phyloP scores from a whole-genome alignment of 2,797 vertebrate genomes.

The Protonibea diacanthus region DNA sequence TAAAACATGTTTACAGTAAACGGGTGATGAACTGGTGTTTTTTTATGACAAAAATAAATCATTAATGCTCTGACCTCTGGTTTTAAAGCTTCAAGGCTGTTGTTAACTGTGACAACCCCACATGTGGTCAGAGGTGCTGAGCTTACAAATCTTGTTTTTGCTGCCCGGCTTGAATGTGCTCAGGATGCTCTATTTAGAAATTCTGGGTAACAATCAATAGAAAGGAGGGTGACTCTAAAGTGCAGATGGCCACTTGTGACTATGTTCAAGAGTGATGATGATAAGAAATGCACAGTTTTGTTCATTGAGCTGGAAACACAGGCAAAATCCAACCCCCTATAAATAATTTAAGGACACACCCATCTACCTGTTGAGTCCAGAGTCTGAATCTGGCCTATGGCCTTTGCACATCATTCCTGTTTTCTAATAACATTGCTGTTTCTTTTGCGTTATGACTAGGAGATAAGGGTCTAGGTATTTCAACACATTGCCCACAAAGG shows the following conservation, averaged over 20 bases:
- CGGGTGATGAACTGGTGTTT: not conserved
- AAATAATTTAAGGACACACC: not conserved
- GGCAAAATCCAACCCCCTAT: not conserved
- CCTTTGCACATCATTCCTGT: not conserved
- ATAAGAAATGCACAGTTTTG: not conserved
- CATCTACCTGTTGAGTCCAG: not conserved
- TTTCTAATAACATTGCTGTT: not conserved
- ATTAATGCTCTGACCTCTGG: not conserved
- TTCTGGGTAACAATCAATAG: not conserved
- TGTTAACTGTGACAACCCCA: not conserved
- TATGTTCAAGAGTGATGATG: not conserved
- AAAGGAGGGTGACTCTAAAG: not conserved
- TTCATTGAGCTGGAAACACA: not conserved
- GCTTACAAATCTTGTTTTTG: not conserved
- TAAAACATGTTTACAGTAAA: not conserved
- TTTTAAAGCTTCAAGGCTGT: conserved; percentile 4
- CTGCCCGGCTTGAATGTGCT: not conserved
- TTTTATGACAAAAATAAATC: not conserved
- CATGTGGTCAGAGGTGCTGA: not conserved
- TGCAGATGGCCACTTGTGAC: not conserved
- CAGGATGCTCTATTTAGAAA: not conserved
- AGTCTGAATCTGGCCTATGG: not conserved
- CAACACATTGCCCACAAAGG: not conserved
- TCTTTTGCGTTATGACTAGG: not conserved
- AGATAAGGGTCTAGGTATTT: not conserved